Evolutionary conservation across 2,888 invertebrate genomes (phyloP), one percentile per base, ranked within the genome.

Genomic region (Disparrhopalites patrizii): DNA sequence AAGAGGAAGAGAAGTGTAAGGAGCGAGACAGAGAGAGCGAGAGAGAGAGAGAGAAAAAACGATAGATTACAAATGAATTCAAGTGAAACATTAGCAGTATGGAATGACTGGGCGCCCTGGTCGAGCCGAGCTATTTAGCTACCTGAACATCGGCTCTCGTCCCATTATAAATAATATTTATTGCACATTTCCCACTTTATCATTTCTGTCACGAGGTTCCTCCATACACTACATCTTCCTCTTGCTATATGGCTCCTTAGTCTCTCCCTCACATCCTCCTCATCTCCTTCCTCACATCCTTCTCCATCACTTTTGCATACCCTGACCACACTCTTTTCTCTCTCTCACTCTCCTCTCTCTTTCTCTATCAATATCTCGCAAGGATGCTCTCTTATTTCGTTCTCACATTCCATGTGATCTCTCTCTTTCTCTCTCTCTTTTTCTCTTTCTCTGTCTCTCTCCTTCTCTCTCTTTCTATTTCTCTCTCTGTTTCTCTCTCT

Each of bases 131-230:
- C 66, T 66, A 66, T 58, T 66, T 66, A 66, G 66, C 66, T 66
- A 66, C 66, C 66, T 66, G 66, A 66, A 61, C 58, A 66, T 66
- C 66, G 51, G 56, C 56, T 62, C 62, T 62, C 50, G 47, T 66
- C 62, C 61, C 66, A 62, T 62, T 67, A 67, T 67, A 62, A 62
- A 62, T 67, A 62, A 67, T 67, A 62, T 67, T 67, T 67, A 67
- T 67, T 67, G 63, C 62, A 58, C 66, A 62, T 66, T 67, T 63
- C 58, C 58, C 62, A 56, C 57, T 62, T 62, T 67, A 67, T 67
- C 62, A 67, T 63, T 62, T 67, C 67, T 62, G 67, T 67, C 67
- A 67, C 57, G 67, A 50, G 62, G 51, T 27, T 20, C 47, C 8
- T n/a, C n/a, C 43, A 50, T 25, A 27, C 25, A n/a, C n/a, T n/a